Evolutionary conservation across 2,888 invertebrate genomes (phyloP), one percentile per base, ranked within the genome.

Genomic region (Entomobrya proxima): DNA sequence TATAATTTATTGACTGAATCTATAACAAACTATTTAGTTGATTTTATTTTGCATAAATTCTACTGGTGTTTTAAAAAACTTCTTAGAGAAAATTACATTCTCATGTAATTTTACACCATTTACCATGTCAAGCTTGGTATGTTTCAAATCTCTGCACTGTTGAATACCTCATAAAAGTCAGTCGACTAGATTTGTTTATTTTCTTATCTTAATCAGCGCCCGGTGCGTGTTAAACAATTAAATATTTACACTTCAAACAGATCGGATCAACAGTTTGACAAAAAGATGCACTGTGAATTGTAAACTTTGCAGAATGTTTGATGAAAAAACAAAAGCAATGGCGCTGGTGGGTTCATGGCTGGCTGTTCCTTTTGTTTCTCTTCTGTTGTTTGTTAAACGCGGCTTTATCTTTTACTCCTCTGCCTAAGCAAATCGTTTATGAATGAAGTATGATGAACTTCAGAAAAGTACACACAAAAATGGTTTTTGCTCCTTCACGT

Each of bases 161-260:
- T 58, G 18, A 35, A 64, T n/a, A n/a, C n/a, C n/a, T n/a, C n/a
- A 37, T 32, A 64, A 64, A 64, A 64, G 64, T 64, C 64, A 35
- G 32, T 64, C 13, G n/a, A n/a, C n/a, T n/a, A n/a, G 64, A 64
- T 64, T 64, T 64, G 64, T 64, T 64, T 64, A 44, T 27, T 69
- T 69, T 69, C 24, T 69, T 27, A 69, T 44, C 44, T 44, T 24
- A 69, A 44, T 69, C 37, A 69, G 24, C 61, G 2, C 4, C 30
- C 27, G n/a, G n/a, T n/a, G 27, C 27, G 69, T 69, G 69, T 69
- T 69, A 44, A 40, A 44, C 69, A 27, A 44, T 69, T 69, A 69
- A 69, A 69, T 69, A 69, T 69, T 69, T 69, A 69, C 69, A 64
- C 47, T 69, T 27, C 69, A 69, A 18, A 24, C 24, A 61, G 44